phyloP scores from a whole-genome alignment of 2,113 vertebrate genomes.

The Chiloscyllium plagiosum region DNA sequence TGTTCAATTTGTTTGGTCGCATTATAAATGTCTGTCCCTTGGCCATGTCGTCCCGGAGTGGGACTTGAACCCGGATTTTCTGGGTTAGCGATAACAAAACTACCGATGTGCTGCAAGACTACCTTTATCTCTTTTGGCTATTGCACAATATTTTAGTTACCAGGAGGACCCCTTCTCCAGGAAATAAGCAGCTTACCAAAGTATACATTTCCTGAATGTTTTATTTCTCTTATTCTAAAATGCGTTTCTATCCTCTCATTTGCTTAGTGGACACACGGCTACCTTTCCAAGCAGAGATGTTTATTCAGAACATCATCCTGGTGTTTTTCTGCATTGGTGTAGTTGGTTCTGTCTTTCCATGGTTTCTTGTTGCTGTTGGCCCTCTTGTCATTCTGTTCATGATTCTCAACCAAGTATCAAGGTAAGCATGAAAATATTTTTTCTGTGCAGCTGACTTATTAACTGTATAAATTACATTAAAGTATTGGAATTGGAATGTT shows the following conservation, averaged over 20 bases:
- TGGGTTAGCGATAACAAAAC: no score
- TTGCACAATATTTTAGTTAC: not conserved
- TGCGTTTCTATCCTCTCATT: not conserved
- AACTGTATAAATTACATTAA: not conserved
- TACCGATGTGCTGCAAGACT: no score
- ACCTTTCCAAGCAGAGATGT: constrained; percentile 88
- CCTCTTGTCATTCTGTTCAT: constrained; percentile 74
- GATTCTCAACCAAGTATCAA: constrained; percentile 71
- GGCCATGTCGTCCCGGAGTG: no score
- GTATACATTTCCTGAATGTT: not conserved
- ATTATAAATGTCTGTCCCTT: no score
- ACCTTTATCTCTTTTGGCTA: not conserved
- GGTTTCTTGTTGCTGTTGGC: constrained; percentile 82
- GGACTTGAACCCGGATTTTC: no score
- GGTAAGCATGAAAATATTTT: constrained; percentile 48
- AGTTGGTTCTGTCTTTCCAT: constrained; percentile 77
- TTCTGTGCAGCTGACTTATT: not conserved
- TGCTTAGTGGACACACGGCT: constrained; percentile 78
- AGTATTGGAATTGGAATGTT: not conserved
- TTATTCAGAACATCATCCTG: constrained; percentile 86
- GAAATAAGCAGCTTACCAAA: not conserved
- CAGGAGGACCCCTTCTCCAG: not conserved
- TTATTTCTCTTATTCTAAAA: not conserved
- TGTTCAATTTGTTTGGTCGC: no score
- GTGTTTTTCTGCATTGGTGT: constrained; percentile 83